phyloP scores from a whole-genome alignment of 2,113 vertebrate genomes.

The Neofelis nebulosa region DNA sequence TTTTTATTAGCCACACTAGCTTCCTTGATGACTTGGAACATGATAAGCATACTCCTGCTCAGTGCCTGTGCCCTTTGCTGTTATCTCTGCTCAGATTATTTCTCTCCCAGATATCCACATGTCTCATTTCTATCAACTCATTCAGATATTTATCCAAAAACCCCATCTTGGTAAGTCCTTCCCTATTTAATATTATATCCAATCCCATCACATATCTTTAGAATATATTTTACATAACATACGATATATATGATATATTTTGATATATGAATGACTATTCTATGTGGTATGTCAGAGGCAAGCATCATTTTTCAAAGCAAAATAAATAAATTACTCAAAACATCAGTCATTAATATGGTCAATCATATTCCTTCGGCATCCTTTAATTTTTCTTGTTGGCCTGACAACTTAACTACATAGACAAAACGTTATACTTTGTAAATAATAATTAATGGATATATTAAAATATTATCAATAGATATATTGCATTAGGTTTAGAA shows the following conservation, averaged over 20 bases:
- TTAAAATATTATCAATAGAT: neutral
- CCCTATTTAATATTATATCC: neutral
- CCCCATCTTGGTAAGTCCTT: neutral
- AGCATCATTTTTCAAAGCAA: neutral
- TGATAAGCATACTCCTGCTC: neutral
- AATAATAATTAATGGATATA: neutral
- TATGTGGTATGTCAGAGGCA: neutral
- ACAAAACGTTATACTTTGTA: neutral
- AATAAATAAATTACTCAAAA: neutral
- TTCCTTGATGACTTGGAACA: neutral
- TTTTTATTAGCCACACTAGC: neutral
- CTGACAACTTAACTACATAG: neutral
- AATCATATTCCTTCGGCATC: neutral
- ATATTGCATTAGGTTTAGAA: neutral
- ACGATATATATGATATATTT: neutral
- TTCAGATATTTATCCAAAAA: slow-evolving; percentile 17
- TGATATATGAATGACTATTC: neutral
- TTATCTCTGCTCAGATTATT: neutral
- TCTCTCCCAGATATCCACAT: neutral
- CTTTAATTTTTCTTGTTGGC: neutral
- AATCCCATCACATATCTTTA: neutral
- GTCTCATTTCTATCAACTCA: neutral
- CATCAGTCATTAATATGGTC: neutral
- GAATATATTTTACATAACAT: neutral
- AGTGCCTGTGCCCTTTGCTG: neutral